A percentile compares a stretch with the other conserved stretches of the same genome.
Evolutionary conservation across 2,888 invertebrate species (phyloP).

Genomic region (Rambutsinella grinnellia): DNA sequence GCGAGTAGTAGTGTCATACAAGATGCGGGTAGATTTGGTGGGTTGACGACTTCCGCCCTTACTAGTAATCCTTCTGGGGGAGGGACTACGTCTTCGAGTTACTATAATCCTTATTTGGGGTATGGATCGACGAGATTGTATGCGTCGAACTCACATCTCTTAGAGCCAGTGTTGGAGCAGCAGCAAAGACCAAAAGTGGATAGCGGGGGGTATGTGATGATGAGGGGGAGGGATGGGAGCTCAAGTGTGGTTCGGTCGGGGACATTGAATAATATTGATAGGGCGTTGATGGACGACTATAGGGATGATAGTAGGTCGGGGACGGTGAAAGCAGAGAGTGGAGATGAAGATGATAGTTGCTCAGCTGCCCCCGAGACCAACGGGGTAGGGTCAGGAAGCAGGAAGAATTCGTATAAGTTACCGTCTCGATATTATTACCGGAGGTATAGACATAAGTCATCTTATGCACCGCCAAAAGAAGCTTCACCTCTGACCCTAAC

Average conservation of each 20-base stretch:
- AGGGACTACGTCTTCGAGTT: conserved; percentile 42
- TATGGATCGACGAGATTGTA: conserved; percentile 58
- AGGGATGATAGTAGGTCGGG: conserved; percentile 50
- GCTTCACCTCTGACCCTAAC: conserved; percentile 90
- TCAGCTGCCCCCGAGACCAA: background rate
- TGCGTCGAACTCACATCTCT: conserved; percentile 59
- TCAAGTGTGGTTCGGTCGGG: conserved; percentile 71
- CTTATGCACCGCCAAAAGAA: conserved; percentile 73
- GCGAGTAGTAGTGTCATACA: conserved; percentile 65
- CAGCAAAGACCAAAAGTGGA: conserved; percentile 40
- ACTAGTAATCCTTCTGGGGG: conserved; percentile 7
- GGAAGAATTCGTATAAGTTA: conserved; percentile 62
- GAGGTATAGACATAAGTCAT: conserved; percentile 63
- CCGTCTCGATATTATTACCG: conserved; percentile 65
- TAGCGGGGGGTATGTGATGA: conserved; percentile 40
- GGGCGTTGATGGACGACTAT: conserved; percentile 49
- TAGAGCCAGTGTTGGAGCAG: conserved; percentile 64
- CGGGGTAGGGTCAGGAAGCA: conserved; percentile 21
- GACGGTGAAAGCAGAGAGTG: conserved; percentile 46
- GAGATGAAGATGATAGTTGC: conserved; percentile 31
- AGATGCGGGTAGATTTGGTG: conserved; percentile 43
- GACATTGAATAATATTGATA: conserved; percentile 61
- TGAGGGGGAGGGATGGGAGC: conserved; percentile 41
- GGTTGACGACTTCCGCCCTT: background rate
- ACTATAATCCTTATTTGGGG: conserved; percentile 60